Conservation (phyloP, 2,113 vertebrate genomes). For the Perca fluviatilis region DNA sequence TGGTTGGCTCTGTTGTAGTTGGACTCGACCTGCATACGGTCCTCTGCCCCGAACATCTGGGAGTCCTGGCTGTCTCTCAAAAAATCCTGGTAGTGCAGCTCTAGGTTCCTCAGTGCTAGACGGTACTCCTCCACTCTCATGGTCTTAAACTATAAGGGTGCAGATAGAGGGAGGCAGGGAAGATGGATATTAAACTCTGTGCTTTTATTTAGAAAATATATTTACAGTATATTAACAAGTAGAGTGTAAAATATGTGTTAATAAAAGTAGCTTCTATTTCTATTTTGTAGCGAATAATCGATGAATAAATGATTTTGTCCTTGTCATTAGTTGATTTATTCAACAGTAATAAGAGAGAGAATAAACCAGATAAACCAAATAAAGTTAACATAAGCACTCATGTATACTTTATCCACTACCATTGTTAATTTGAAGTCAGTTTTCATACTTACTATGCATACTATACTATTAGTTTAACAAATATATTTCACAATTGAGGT, state of each 20-base stretch:
- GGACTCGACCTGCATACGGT: slow-evolving; percentile 91
- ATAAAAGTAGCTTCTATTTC: background rate
- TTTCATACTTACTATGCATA: background rate
- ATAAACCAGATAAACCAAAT: background rate
- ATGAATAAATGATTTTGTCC: too few relatives aligned
- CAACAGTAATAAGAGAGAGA: background rate
- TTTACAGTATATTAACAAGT: background rate
- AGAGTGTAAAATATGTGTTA: background rate
- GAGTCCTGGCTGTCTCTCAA: slow-evolving; percentile 93
- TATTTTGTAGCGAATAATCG: background rate
- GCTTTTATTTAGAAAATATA: background rate
- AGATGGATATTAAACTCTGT: background rate
- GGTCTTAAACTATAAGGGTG: slow-evolving; percentile 87
- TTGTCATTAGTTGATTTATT: too few relatives aligned
- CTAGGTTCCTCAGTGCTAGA: slow-evolving; percentile 88
- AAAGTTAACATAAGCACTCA: background rate
- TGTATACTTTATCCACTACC: background rate
- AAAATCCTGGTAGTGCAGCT: slow-evolving; percentile 94
- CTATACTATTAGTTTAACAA: background rate
- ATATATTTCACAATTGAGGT: background rate
- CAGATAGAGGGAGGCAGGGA: background rate
- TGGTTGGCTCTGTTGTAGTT: slow-evolving; percentile 87
- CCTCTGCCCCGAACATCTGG: slow-evolving; percentile 88
- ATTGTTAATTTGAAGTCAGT: background rate
- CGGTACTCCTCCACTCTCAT: slow-evolving; percentile 91